phyloP scores from a whole-genome alignment of 1,140 invertebrate species.

The Hylaeus volcanicus region DNA sequence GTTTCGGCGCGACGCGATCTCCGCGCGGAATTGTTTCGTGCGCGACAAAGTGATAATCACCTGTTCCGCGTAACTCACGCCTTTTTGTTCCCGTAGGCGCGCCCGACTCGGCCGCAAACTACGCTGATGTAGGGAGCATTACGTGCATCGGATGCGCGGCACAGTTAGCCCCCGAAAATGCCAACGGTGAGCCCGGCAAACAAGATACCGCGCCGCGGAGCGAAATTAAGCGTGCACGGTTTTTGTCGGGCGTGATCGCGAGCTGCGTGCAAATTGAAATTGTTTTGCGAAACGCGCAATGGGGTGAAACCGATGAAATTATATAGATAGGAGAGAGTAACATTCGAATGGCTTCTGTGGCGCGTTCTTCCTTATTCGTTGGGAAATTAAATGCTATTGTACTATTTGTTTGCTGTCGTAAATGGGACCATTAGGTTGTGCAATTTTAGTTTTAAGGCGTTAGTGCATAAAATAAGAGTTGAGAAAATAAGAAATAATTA shows the following conservation, averaged over 20 bases:
- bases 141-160: conserved; percentile 24
- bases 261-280: conserved; percentile 34
- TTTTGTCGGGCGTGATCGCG: conserved; percentile 1
- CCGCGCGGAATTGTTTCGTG: not conserved
- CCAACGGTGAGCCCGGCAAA: not conserved
- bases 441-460: no score
- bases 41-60: conserved; percentile 31
- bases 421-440: no score
- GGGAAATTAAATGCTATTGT: no score
- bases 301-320: no score
- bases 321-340: no score
- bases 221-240: conserved; percentile 45
- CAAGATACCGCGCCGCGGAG: not conserved
- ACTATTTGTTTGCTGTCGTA: no score
- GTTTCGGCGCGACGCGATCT: not conserved
- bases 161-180: conserved; percentile 1
- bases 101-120: conserved; percentile 8
- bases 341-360: no score
- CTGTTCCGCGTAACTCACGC: conserved; percentile 3
- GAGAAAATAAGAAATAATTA: no score
- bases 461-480: no score
- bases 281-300: conserved; percentile 11
- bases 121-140: conserved; percentile 13
- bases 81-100: conserved; percentile 28
- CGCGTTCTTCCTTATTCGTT: no score